Base-by-base conservation (phyloP, 2,113 vertebrate genomes). In the Microcebus tavaratra region DNA sequence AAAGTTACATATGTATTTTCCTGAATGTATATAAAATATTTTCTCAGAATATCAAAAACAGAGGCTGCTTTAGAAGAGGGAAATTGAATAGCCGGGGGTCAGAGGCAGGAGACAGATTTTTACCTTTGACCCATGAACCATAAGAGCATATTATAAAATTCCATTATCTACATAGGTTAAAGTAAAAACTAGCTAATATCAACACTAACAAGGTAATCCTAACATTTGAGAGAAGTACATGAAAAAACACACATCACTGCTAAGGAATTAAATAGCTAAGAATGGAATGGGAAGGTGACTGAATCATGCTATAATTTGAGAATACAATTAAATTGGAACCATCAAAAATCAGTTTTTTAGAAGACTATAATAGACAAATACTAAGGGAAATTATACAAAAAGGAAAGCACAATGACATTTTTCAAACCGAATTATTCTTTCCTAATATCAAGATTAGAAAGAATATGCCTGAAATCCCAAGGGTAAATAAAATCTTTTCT, bases 281-380 rank as follows among this genome's bases (percentile, higher is more conserved):
- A 91, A 93, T 79, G 18, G 9, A 80, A 53, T 36, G 13, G 13
- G 57, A 84, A 79, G 70, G 59, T 70, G 36, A 90, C 0, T 81
- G 61, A 86, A 82, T 63, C 36, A 18, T 78, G 48, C 53, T 76
- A 45, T 59, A 76, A 95, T 84, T 67, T 81, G 29, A 95, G n/a
- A 91, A 93, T 65, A 88, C 90, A 76, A 90, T 90, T 80, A 89
- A 84, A 80, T 9, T 79, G 14, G 20, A 92, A 94, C 25, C 11
- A 84, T 27, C 21, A 81, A 92, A 94, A 96, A 84, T 12, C 4
- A 89, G 18, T 81, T 87, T 87, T 92, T 96, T 63, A 83, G 88
- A 27, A 79, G 36, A 91, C 21, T 55, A 7, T 39, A 78, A 83
- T 2, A 96, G 5, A 42, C 42, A 96, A 82, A 92, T 42, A 61